These are phyloP conservation scores for Crypturellus tataupa DNA, from an alignment of 2,797 vertebrate species.

Conservation along the genomic window DNA sequence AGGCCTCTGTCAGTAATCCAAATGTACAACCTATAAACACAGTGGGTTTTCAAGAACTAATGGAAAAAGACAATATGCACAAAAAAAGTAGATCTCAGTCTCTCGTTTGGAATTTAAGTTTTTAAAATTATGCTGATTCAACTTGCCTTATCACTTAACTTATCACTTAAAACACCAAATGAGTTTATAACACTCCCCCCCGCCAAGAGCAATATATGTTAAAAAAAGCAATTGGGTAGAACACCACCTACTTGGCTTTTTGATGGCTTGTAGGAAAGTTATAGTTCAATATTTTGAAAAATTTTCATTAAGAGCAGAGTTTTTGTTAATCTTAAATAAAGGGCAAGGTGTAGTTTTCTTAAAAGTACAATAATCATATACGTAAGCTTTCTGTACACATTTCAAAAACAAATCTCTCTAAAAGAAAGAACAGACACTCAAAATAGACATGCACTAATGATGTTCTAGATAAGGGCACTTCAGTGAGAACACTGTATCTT, in stretches of 20 bases:
- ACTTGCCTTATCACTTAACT: background rate
- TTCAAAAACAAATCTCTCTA: constrained; percentile 8
- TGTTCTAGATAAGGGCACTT: constrained; percentile 13
- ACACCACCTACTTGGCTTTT: background rate
- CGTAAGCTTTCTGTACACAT: background rate
- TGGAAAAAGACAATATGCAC: background rate
- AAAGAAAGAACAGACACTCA: background rate
- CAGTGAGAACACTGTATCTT: background rate
- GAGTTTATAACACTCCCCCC: background rate
- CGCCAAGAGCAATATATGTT: rapidly evolving
- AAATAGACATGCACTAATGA: background rate
- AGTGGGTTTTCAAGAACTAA: background rate
- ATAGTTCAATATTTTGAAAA: background rate
- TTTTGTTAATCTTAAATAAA: background rate
- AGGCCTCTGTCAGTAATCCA: background rate
- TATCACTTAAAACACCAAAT: background rate
- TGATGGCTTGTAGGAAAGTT: background rate
- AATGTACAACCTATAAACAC: background rate
- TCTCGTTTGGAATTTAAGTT: background rate
- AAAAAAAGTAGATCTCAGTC: background rate
- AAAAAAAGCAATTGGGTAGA: background rate
- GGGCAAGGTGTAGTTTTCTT: background rate
- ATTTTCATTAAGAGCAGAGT: background rate
- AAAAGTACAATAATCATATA: background rate
- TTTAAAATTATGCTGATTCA: background rate